A percentile compares a stretch with the other conserved stretches of the same genome.
phyloP scores from a whole-genome alignment of 2,888 invertebrate species.

The Trichogramma evanescens region DNA sequence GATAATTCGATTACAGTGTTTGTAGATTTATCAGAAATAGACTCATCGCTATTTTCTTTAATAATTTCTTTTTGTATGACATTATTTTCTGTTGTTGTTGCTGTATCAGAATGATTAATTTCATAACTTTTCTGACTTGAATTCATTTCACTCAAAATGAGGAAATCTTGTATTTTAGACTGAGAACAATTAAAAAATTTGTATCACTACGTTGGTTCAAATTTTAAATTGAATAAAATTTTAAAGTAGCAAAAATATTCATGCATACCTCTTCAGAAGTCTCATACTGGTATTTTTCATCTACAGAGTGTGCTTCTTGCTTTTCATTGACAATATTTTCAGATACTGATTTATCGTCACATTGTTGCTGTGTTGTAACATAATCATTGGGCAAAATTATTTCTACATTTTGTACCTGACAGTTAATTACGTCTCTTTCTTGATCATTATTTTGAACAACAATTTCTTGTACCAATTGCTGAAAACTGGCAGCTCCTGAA shows the following conservation, averaged over 20 bases:
- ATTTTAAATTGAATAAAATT: too few relatives aligned
- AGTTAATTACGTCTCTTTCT: conserved; percentile 7
- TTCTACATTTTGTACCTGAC: conserved; percentile 13
- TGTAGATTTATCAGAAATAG: conserved; percentile 3
- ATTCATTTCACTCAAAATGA: neutral
- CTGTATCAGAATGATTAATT: neutral
- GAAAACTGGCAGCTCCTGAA: conserved; percentile 8
- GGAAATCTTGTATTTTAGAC: conserved; percentile 11
- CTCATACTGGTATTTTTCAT: neutral
- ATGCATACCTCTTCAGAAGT: conserved; percentile 14
- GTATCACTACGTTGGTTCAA: neutral
- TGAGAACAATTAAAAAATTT: conserved; percentile 1
- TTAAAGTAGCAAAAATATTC: neutral
- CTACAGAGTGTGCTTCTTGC: too few relatives aligned
- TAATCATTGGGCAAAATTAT: conserved; percentile 18
- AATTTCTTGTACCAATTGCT: conserved; percentile 16
- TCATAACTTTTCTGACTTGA: conserved; percentile 11
- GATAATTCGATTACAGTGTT: conserved; percentile 4
- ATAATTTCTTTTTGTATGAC: neutral
- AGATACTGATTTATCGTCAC: neutral
- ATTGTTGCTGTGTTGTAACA: conserved; percentile 11
- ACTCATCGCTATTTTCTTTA: too few relatives aligned
- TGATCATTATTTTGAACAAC: conserved; percentile 15
- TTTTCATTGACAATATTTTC: neutral
- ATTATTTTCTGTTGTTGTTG: neutral